phyloP scores from a whole-genome alignment of 1,140 invertebrate species.

The Pachypeltis micranthus region DNA sequence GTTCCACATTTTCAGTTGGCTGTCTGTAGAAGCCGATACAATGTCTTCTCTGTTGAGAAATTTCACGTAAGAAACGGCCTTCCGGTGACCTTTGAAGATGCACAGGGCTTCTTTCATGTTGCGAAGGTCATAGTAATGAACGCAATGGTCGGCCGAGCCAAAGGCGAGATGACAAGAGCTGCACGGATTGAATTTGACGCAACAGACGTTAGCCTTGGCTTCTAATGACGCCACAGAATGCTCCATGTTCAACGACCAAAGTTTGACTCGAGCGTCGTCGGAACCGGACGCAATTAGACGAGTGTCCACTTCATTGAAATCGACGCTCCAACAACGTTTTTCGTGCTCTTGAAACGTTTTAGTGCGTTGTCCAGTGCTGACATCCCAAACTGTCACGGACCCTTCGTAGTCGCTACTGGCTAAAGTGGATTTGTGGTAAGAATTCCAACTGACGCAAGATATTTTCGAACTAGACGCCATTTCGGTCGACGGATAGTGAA shows the following conservation, averaged over 20 bases:
- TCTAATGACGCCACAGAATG: constrained; percentile 78
- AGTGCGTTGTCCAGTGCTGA: constrained; percentile 59
- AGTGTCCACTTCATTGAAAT: constrained; percentile 88
- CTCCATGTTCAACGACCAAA: constrained; percentile 82
- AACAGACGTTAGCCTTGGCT: constrained; percentile 90
- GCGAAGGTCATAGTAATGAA: constrained; percentile 90
- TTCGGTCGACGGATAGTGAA: constrained; percentile 86
- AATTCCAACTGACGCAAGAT: constrained; percentile 89
- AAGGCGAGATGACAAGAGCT: constrained; percentile 80
- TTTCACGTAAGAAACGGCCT: constrained; percentile 93
- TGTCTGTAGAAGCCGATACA: constrained; percentile 91
- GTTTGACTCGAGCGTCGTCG: constrained; percentile 87
- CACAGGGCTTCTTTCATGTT: constrained; percentile 70
- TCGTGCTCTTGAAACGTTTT: constrained; percentile 81
- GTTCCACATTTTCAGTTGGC: constrained; percentile 87
- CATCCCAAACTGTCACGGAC: constrained; percentile 88
- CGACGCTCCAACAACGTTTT: constrained; percentile 92
- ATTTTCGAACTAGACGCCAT: constrained; percentile 92
- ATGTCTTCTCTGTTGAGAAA: constrained; percentile 82
- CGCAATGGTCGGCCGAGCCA: constrained; percentile 91
- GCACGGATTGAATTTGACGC: constrained; percentile 89
- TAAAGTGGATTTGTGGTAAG: constrained; percentile 77
- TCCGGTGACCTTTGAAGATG: constrained; percentile 83
- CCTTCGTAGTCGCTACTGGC: constrained; percentile 95
- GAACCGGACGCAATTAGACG: constrained; percentile 84